These are phyloP conservation scores for Cepaea nemoralis DNA, from an alignment of 1,140 invertebrate genomes.

Conservation along the genomic window DNA sequence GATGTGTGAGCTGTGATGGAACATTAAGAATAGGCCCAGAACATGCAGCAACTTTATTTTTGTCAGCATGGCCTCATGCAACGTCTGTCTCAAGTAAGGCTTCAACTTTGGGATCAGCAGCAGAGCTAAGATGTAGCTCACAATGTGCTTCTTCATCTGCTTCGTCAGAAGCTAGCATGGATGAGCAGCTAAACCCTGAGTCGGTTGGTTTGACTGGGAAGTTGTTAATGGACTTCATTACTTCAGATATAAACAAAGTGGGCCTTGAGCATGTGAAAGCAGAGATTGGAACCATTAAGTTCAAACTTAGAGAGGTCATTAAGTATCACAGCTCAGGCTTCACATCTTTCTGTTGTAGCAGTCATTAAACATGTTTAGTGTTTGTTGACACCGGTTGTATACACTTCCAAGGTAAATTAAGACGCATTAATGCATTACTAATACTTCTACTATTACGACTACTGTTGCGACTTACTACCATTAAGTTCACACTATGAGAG, in stretches of 20 bases:
- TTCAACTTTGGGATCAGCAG: background rate
- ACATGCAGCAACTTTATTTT: conserved; percentile 21
- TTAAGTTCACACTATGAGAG: too few relatives aligned
- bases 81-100: background rate
- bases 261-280: background rate
- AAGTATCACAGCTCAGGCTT: background rate
- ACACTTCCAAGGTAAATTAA: too few relatives aligned
- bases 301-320: conserved; percentile 2
- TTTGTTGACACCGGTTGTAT: too few relatives aligned
- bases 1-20: background rate
- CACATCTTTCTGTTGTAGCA: background rate
- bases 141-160: background rate
- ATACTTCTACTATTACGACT: too few relatives aligned
- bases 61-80: conserved; percentile 2
- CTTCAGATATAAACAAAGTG: background rate
- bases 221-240: conserved; percentile 8
- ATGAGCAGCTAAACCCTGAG: background rate
- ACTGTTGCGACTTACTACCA: too few relatives aligned
- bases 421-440: too few relatives aligned
- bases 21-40: background rate
- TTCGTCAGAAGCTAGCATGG: background rate
- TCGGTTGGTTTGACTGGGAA: background rate
- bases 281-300: conserved; percentile 13
- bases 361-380: too few relatives aligned
- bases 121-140: background rate